Evolutionary conservation across 2,888 invertebrate species (phyloP), one percentile per base, ranked within the genome.

Genomic region (Ecdyonurus torrentis): DNA sequence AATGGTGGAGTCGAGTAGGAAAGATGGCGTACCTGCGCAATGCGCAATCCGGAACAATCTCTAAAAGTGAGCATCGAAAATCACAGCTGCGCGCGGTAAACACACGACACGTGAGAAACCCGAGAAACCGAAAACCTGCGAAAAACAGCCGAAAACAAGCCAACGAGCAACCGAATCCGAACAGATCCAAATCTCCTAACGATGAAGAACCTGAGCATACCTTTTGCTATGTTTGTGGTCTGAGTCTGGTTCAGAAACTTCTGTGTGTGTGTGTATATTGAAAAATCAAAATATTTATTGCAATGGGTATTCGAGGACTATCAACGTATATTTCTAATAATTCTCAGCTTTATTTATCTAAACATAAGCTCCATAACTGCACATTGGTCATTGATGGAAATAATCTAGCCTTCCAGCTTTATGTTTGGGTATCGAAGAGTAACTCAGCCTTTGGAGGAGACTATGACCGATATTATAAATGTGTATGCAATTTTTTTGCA

Each of bases 291-390:
- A n/a, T n/a, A n/a, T n/a, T n/a, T 64, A 61, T 65, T 50, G 74
- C 67, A 66, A 89, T 94, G 94, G 94, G 95, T 10, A 86, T 95
- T 3, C 80, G 83, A 63, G 94, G 94, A 52, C 77, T 95, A 64
- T 91, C 91, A 18, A 87, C 89, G 0, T 92, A 84, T 68, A 85
- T 92, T 65, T 81, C 83, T 37, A 78, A 78, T 66, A 80, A 84
- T 69, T 81, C 85, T 25, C 79, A 84, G 66, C 73, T 77, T 52
- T 87, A 84, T 70, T 76, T 91, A 59, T 78, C 83, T 70, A 72
- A 79, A 7, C 79, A 80, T 69, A 77, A 83, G 65, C 76, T 92
- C 7, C 82, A 85, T 67, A 81, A 89, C 69, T 80, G 82, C 19
- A 78, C 80, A 67, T 72, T 92, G 19, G 82, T 92, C 1, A 83